Evolutionary conservation across 2,888 invertebrate species (phyloP).

Genomic region (Conus canariensis): DNA sequence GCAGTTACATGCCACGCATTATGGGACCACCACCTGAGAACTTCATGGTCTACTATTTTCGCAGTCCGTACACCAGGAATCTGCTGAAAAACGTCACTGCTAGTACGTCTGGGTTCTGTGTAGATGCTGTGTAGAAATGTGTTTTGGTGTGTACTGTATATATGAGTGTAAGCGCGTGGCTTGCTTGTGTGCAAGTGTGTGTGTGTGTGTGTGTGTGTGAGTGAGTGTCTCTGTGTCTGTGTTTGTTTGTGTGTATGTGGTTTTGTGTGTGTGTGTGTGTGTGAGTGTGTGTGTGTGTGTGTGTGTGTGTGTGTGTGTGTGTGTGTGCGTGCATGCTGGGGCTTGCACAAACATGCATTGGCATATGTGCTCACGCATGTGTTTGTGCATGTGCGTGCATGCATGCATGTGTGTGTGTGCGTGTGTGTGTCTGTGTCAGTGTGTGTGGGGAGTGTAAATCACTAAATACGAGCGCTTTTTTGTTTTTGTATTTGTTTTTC

Average conservation of each 20-base stretch:
- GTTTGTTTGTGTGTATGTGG: neutral
- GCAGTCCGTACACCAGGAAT: conserved; percentile 25
- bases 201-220: conserved; percentile 12
- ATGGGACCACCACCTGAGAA: conserved; percentile 31
- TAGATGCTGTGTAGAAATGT: neutral
- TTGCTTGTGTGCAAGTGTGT: neutral
- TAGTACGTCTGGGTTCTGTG: neutral
- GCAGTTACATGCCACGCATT: neutral
- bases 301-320: neutral
- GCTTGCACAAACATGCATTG: too few relatives aligned
- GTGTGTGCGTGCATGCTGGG: neutral
- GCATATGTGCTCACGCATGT: too few relatives aligned
- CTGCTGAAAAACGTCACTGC: conserved; percentile 22
- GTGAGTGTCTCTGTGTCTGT: neutral
- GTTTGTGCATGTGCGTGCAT: neutral
- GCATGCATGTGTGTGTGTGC: neutral
- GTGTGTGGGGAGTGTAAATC: neutral
- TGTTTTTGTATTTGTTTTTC: neutral
- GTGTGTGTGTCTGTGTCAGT: neutral
- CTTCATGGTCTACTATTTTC: conserved; percentile 28
- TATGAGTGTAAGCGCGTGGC: neutral
- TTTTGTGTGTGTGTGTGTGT: neutral
- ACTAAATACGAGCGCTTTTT: neutral
- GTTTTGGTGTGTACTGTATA: neutral
- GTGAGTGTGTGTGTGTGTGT: neutral